Base-by-base conservation (phyloP, 2,888 invertebrate genomes). In the Aspidapion aeneum region DNA sequence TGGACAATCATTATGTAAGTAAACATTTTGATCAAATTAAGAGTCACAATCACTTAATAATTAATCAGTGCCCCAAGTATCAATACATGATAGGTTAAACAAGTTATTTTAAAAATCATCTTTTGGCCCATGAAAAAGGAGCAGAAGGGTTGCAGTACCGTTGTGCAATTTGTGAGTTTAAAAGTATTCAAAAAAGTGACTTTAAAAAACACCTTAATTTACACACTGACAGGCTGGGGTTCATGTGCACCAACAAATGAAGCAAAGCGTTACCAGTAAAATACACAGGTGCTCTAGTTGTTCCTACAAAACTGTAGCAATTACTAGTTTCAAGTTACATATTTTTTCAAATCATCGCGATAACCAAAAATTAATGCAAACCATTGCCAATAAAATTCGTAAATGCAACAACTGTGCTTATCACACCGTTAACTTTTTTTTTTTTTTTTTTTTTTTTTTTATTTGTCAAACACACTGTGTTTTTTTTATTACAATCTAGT, bases 1-100 rank as follows among this genome's bases (percentile, higher is more conserved):
- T 70, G 50, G 67, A 66, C 18, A n/a, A 48, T 51, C 70, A 70
- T 21, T 57, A 64, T 22, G 59, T 66, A 21, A 52, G 1, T 7
- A 62, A 60, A 7, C 68, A 68, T 58, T 21, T 21, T 16, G 51
- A 61, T 20, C 50, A 66, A 55, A n/a, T 9, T 12, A 18, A 17
- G 9, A 9, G 55, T 3, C 50, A 62, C n/a, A 50, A 60, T 18
- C 5, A 51, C 54, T 18, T 55, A 22, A 60, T 67, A 55, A 61
- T 67, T 12, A 50, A 66, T 48, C 5, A 18, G 7, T 67, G 66
- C 52, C 22, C 56, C 5, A 17, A 12, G 17, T 67, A 63, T n/a
- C 18, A 48, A 9, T 66, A 66, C 48, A 48, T 19, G 54, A 57
- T 57, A 21, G 17, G 61, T 1, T 0, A n/a, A 1, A 50, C 7